Conservation (phyloP, 1,140 invertebrate genomes). For the Calycopis cecrops region DNA sequence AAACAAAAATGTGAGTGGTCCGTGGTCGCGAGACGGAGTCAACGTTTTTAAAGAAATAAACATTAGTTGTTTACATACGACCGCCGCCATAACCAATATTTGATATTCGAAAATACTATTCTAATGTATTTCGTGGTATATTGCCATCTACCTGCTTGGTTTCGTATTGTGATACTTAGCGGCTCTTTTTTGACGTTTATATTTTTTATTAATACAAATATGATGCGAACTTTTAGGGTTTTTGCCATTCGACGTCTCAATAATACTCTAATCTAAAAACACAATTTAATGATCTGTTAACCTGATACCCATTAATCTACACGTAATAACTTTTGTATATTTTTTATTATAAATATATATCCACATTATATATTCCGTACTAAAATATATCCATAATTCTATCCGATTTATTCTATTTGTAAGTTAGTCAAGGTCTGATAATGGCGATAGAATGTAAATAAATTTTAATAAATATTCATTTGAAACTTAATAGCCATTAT, state of each 20-base stretch:
- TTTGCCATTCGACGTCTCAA: no score
- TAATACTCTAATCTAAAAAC: no score
- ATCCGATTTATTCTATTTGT: conserved; percentile 22
- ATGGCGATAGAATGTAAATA: conserved; percentile 40
- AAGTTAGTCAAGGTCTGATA: conserved; percentile 29
- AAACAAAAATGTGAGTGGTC: conserved; percentile 68
- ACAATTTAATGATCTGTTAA: neutral
- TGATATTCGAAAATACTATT: conserved; percentile 73
- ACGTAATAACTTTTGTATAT: neutral
- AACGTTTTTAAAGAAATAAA: conserved; percentile 71
- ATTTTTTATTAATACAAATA: conserved; percentile 1
- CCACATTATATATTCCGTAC: conserved; percentile 27
- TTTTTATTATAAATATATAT: conserved; percentile 12
- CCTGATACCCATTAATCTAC: neutral
- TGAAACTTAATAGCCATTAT: conserved; percentile 30
- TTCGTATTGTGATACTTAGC: conserved; percentile 56
- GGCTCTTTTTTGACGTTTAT: conserved; percentile 51
- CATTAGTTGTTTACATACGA: conserved; percentile 67
- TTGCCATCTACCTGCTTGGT: conserved; percentile 41
- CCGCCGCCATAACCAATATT: conserved; percentile 70
- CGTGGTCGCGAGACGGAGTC: conserved; percentile 60
- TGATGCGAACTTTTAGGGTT: no score
- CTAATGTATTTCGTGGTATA: conserved; percentile 68
- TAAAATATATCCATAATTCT: conserved; percentile 9
- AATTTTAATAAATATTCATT: conserved; percentile 50